Percentiles rank a stretch among this genome's conserved stretches.
These are phyloP conservation scores for Brachionus plicatilis DNA, from an alignment of 1,140 invertebrate genomes.

Conservation along the genomic window DNA sequence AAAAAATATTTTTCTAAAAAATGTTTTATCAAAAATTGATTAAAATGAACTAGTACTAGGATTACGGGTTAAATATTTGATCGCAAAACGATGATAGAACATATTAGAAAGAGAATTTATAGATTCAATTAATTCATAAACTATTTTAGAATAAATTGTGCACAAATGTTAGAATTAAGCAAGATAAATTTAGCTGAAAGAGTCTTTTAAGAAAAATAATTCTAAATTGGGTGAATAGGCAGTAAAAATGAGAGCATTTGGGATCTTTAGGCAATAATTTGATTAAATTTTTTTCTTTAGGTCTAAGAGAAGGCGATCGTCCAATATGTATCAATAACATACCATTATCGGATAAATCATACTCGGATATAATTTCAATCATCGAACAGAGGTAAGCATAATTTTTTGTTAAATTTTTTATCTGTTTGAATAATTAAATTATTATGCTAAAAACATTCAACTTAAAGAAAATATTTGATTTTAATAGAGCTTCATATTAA, in stretches of 20 bases:
- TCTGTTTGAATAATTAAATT: not conserved
- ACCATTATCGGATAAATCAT: not conserved
- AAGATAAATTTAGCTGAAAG: not conserved
- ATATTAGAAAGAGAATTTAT: not conserved
- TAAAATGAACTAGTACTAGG: not conserved
- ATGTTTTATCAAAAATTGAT: not conserved
- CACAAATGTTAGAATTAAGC: not conserved
- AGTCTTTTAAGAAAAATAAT: not conserved
- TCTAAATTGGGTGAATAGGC: not conserved
- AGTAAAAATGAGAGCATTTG: not conserved
- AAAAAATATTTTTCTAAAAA: no score
- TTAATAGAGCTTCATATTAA: not conserved
- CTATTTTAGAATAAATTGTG: not conserved
- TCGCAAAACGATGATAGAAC: not conserved
- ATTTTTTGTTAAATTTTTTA: not conserved
- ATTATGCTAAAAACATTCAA: not conserved
- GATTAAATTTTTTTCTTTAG: not conserved
- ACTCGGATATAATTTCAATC: constrained; percentile 2
- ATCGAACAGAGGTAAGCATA: constrained; percentile 31
- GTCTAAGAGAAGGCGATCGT: constrained; percentile 39
- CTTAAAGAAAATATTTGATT: not conserved
- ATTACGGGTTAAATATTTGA: not conserved
- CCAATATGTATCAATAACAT: constrained; percentile 39
- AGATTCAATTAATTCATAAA: not conserved
- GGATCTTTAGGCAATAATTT: not conserved